phyloP scores from a whole-genome alignment of 2,888 invertebrate species.

The Oxycera nigricornis region DNA sequence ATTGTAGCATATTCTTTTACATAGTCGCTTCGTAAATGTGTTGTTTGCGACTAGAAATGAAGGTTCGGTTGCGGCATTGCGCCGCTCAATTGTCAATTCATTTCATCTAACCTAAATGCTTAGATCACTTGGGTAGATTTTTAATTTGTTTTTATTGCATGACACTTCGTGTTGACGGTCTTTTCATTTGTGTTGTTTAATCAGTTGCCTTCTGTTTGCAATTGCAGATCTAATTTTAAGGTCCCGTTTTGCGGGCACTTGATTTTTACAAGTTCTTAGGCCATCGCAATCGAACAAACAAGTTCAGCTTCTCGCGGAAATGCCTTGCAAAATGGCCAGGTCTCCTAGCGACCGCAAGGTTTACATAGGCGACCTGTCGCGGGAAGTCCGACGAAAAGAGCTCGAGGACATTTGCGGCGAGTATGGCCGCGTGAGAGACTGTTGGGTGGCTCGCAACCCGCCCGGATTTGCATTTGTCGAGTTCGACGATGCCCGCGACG shows the following conservation, averaged over 20 bases:
- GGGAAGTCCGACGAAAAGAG: conserved; percentile 85
- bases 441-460: conserved; percentile 87
- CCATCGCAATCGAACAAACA: not conserved
- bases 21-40: too few relatives aligned
- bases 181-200: not conserved
- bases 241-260: not conserved
- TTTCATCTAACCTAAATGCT: too few relatives aligned
- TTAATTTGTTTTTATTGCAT: not conserved
- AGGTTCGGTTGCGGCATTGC: too few relatives aligned
- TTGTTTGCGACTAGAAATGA: too few relatives aligned
- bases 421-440: conserved; percentile 85
- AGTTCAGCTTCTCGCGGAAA: not conserved
- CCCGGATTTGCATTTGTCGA: conserved; percentile 91
- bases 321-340: conserved; percentile 68
- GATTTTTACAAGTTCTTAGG: not conserved
- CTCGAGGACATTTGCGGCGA: conserved; percentile 87
- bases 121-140: too few relatives aligned
- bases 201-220: not conserved
- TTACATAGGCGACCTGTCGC: conserved; percentile 89
- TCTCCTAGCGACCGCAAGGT: conserved; percentile 76
- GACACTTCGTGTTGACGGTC: not conserved
- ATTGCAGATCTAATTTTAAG: not conserved
- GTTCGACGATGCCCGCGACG: conserved; percentile 83
- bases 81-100: too few relatives aligned
- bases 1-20: too few relatives aligned